These are phyloP conservation scores for Nebria brevicollis DNA, from an alignment of 2,888 invertebrate species.

Conservation along the genomic window DNA sequence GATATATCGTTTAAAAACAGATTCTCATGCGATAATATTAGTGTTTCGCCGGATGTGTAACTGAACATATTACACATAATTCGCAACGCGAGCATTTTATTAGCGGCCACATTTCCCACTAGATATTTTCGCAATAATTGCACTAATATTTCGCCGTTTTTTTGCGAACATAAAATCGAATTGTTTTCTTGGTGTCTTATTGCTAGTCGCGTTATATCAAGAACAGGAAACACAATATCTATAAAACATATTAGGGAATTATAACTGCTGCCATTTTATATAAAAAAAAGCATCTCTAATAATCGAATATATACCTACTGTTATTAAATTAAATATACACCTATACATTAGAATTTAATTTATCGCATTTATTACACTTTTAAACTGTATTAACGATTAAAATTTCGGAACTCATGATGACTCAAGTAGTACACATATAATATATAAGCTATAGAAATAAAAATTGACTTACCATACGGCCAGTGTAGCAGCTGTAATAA, in stretches of 20 bases:
- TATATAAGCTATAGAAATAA: neutral
- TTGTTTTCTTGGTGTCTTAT: slow-evolving; percentile 69
- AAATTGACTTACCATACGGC: slow-evolving; percentile 71
- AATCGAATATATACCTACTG: too few species aligned
- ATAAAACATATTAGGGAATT: slow-evolving; percentile 51
- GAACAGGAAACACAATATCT: slow-evolving; percentile 86
- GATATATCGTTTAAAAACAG: slow-evolving; percentile 67
- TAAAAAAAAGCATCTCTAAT: too few species aligned
- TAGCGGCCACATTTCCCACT: slow-evolving; percentile 61
- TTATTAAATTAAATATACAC: too few species aligned
- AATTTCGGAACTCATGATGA: neutral
- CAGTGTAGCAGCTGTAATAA: slow-evolving; percentile 75
- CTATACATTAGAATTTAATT: too few species aligned
- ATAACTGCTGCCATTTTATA: slow-evolving; percentile 15
- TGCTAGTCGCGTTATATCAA: slow-evolving; percentile 88
- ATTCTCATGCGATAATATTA: slow-evolving; percentile 69
- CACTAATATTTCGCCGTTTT: slow-evolving; percentile 55
- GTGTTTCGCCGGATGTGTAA: slow-evolving; percentile 73
- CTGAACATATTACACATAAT: slow-evolving; percentile 84
- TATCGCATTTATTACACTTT: slow-evolving; percentile 8
- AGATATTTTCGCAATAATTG: slow-evolving; percentile 57
- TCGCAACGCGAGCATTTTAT: slow-evolving; percentile 83
- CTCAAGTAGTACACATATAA: neutral
- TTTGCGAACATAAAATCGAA: slow-evolving; percentile 67
- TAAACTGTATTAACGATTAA: too few species aligned